A percentile compares a stretch with the other conserved stretches of the same genome.
Evolutionary conservation across 2,113 vertebrate species (phyloP).

Genomic region (Hydrolagus affinis): DNA sequence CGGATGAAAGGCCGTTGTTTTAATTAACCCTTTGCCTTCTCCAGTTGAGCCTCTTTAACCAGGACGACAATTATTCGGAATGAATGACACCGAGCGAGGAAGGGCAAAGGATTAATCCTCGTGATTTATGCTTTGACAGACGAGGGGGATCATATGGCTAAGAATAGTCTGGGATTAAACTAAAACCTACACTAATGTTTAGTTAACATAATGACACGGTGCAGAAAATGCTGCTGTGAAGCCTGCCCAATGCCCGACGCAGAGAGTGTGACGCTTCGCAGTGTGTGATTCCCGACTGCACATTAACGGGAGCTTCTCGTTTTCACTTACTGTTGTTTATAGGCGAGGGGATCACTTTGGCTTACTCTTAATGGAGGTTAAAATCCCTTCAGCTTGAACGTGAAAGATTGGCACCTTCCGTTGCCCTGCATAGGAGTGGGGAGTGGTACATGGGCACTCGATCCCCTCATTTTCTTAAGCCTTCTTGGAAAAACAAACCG

Average conservation of each 20-base stretch:
- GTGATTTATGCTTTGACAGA: constrained; percentile 30
- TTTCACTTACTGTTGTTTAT: constrained; percentile 18
- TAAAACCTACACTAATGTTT: constrained; percentile 30
- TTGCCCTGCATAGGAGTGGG: background rate
- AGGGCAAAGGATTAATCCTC: constrained; percentile 27
- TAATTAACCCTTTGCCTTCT: constrained; percentile 22
- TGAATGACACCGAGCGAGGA: constrained; percentile 14
- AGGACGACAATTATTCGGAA: background rate
- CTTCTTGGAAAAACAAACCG: too few species aligned
- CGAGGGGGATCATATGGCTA: constrained; percentile 29
- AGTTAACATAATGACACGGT: constrained; percentile 26
- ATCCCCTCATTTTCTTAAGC: too few species aligned
- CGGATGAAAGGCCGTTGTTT: background rate
- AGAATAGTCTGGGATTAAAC: constrained; percentile 31
- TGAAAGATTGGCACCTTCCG: background rate
- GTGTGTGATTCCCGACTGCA: background rate
- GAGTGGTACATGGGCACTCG: too few species aligned
- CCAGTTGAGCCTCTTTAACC: background rate
- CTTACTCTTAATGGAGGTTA: background rate
- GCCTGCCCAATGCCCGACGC: constrained; percentile 7
- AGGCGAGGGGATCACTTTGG: background rate
- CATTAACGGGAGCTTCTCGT: background rate
- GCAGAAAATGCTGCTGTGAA: constrained; percentile 27
- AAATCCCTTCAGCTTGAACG: background rate
- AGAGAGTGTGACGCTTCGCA: constrained; percentile 17